Conservation (phyloP, 2,797 vertebrate species). For the Eutrigla gurnardus region DNA sequence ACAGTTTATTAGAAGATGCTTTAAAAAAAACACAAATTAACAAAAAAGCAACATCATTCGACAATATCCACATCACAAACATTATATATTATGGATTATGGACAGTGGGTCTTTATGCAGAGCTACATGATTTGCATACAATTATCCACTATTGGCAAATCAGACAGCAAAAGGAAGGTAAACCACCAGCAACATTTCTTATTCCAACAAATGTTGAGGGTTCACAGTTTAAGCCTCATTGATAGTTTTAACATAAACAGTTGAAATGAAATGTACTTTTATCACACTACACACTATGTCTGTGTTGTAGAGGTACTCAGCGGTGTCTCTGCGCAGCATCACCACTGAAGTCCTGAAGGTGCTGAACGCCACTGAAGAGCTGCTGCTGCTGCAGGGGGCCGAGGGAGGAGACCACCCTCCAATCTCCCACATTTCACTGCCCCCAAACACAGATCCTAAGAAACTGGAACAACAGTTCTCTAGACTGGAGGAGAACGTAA, state of each 20-base stretch:
- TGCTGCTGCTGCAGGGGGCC: slow-evolving; percentile 91
- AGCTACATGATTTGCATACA: neutral
- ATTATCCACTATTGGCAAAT: neutral
- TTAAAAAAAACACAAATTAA: neutral
- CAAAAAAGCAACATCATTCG: too few species aligned
- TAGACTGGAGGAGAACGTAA: slow-evolving; percentile 94
- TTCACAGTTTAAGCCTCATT: too few species aligned
- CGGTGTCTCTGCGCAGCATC: slow-evolving; percentile 94
- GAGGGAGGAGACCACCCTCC: slow-evolving; percentile 67
- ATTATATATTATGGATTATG: neutral
- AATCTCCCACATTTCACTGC: slow-evolving; percentile 58
- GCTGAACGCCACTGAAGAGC: slow-evolving; percentile 94
- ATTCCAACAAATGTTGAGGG: too few species aligned
- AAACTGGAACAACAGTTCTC: slow-evolving; percentile 93
- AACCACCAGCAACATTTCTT: too few species aligned
- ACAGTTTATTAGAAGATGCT: neutral
- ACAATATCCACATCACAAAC: neutral
- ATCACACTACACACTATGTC: slow-evolving; percentile 36
- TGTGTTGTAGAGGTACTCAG: slow-evolving; percentile 92
- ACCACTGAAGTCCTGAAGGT: slow-evolving; percentile 97
- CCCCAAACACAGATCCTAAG: slow-evolving; percentile 84
- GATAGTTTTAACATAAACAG: neutral
- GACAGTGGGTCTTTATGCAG: neutral
- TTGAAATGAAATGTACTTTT: neutral
- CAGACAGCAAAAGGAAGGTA: neutral